A percentile compares a stretch with the other conserved stretches of the same genome.
phyloP scores from a whole-genome alignment of 2,888 invertebrate genomes.

The Cantharis nigra region DNA sequence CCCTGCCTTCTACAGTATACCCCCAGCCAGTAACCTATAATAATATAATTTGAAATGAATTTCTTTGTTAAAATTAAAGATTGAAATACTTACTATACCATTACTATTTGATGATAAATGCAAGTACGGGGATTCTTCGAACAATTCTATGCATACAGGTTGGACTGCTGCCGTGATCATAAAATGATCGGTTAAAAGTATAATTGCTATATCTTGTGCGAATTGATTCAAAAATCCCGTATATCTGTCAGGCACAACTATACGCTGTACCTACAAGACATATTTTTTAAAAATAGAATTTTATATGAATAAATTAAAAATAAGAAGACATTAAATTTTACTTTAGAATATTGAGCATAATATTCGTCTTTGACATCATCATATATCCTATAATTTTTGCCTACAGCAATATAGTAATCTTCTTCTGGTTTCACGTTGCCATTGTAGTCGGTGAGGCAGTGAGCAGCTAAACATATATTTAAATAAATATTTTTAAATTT shows the following conservation, averaged over 20 bases:
- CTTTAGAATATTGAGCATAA: not conserved
- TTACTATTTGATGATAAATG: conserved; percentile 7
- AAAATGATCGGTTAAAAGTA: conserved; percentile 33
- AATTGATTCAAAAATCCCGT: conserved; percentile 37
- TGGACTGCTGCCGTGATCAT: conserved; percentile 44
- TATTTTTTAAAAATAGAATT: no score
- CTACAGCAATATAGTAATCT: not conserved
- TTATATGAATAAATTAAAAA: no score
- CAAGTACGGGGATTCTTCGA: conserved; percentile 15
- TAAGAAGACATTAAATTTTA: not conserved
- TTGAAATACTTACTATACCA: conserved; percentile 36
- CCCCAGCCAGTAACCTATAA: no score
- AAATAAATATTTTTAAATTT: no score
- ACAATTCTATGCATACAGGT: conserved; percentile 48
- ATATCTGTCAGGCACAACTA: conserved; percentile 37
- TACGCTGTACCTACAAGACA: conserved; percentile 33
- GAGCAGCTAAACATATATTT: not conserved
- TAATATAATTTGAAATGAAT: no score
- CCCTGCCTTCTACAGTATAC: no score
- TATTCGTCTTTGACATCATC: not conserved
- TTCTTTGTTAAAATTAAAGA: not conserved
- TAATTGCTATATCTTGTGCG: conserved; percentile 41
- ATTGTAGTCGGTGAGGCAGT: not conserved
- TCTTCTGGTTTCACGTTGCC: not conserved
- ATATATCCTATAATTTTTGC: not conserved